Conservation (phyloP, 2,113 vertebrate species). For the Sylvia atricapilla region DNA sequence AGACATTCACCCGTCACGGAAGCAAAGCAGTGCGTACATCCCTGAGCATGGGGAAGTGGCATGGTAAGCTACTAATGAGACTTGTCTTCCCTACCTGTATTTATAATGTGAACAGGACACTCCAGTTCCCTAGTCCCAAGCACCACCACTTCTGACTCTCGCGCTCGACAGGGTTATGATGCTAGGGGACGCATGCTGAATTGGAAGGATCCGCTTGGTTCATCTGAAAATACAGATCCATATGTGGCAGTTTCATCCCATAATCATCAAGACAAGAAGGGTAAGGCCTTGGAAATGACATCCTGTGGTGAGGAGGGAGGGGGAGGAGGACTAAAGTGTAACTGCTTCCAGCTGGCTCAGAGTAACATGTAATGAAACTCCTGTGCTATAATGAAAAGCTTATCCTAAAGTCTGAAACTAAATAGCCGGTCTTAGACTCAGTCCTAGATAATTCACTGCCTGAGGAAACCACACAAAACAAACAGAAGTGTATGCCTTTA, state of each 20-base stretch:
- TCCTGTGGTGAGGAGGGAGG: constrained; percentile 68
- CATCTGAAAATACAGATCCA: constrained; percentile 91
- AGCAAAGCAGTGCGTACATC: not conserved
- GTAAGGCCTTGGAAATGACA: constrained; percentile 97
- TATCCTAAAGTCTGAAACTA: constrained; percentile 57
- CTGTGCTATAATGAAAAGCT: constrained; percentile 36
- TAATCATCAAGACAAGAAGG: constrained; percentile 95
- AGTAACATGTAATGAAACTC: constrained; percentile 42
- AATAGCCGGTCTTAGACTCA: not conserved
- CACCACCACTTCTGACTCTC: constrained; percentile 84
- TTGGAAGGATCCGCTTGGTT: constrained; percentile 85
- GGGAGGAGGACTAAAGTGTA: constrained; percentile 74
- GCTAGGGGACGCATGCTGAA: constrained; percentile 88
- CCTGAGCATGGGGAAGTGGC: constrained; percentile 21
- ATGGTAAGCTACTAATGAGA: constrained; percentile 39
- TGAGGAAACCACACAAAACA: constrained; percentile 74
- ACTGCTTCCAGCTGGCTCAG: constrained; percentile 87
- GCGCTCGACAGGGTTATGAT: constrained; percentile 82
- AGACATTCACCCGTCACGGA: fast-evolving
- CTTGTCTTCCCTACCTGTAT: constrained; percentile 77
- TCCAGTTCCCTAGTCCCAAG: constrained; percentile 88
- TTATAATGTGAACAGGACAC: constrained; percentile 90
- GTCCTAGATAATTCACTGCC: constrained; percentile 15
- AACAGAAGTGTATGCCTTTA: constrained; percentile 27
- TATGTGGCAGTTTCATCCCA: constrained; percentile 93